Base-by-base conservation (phyloP, 1,140 invertebrate species). In the Artemia franciscana region DNA sequence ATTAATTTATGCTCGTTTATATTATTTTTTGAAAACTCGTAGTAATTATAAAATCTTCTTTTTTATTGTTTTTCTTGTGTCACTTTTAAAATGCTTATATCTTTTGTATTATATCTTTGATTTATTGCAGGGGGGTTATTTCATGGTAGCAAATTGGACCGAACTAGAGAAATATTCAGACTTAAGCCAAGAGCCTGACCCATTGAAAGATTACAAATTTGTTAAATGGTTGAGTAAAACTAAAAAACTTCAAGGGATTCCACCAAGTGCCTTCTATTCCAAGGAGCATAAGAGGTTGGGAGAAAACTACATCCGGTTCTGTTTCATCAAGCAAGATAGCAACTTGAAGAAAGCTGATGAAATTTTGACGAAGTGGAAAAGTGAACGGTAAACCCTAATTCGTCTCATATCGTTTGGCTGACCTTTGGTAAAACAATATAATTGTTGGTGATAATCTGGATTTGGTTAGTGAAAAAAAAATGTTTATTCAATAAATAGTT, bases 141-240 rank as follows among this genome's bases (percentile, higher is more conserved):
- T 98, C 72, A 88, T 99, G 78, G 70, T 98, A 9, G 91, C 90
- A 2, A 87, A 98, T 73, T 95, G 90, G 82, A 82, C 80, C n/a
- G 74, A 79, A 5, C 74, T 93, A 65, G 80, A 74, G 74, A 66
- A 65, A 80, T 82, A 82, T 68, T 75, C 83, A 0, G 78, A 82
- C 69, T 70, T 89, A 4, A 75, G 74, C 2, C 72, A 78, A 9
- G 85, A 89, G 72, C 74, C 67, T 0, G 85, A 90, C 68, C 72
- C 76, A 67, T 77, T 82, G 66, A 84, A 83, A 66, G 93, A 98
- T 75, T 96, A 91, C 70, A 80, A 80, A 68, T 97, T 98, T 73
- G 89, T 89, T 0, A 88, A 93, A 73, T 98, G 91, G 86, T 84
- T 98, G 77, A 86, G 84, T 0, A 92, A 88, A 71, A 88, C 93